phyloP scores from a whole-genome alignment of 2,888 invertebrate species.

The Lathronympha strigana region DNA sequence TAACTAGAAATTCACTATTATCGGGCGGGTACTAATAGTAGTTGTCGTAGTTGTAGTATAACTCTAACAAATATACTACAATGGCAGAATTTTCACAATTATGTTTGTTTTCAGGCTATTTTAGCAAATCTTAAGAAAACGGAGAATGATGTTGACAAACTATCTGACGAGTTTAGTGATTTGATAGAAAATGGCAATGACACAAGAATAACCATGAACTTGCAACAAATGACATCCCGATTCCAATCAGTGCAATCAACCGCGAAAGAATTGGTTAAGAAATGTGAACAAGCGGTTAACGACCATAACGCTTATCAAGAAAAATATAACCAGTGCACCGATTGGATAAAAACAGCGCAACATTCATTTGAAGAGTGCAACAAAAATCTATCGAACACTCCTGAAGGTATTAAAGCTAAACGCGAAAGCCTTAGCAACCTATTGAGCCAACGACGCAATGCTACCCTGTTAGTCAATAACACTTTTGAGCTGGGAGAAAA shows the following conservation, averaged over 20 bases:
- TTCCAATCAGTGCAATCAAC: slow-evolving; percentile 96
- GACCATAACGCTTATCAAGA: slow-evolving; percentile 92
- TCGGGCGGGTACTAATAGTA: slow-evolving; percentile 69
- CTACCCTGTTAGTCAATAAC: slow-evolving; percentile 90
- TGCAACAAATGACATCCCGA: slow-evolving; percentile 94
- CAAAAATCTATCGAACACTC: slow-evolving; percentile 85
- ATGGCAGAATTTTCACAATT: slow-evolving; percentile 10
- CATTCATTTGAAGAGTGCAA: slow-evolving; percentile 88
- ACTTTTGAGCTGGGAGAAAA: slow-evolving; percentile 95
- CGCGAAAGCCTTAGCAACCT: slow-evolving; percentile 89
- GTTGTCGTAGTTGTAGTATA: slow-evolving; percentile 76
- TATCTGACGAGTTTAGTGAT: slow-evolving; percentile 93
- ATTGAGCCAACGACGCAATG: slow-evolving; percentile 89
- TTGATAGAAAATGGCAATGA: slow-evolving; percentile 94
- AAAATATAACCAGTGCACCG: slow-evolving; percentile 92
- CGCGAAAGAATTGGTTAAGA: slow-evolving; percentile 94
- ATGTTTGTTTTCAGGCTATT: slow-evolving; percentile 85
- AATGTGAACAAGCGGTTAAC: slow-evolving; percentile 94
- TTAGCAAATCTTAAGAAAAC: slow-evolving; percentile 91
- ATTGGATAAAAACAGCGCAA: slow-evolving; percentile 91
- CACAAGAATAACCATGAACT: slow-evolving; percentile 92
- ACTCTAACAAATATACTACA: slow-evolving; percentile 45
- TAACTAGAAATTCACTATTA: slow-evolving; percentile 46
- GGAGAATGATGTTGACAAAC: slow-evolving; percentile 93
- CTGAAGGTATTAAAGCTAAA: slow-evolving; percentile 88